phyloP scores from a whole-genome alignment of 2,113 vertebrate genomes.

The Daphoenositta chrysoptera region DNA sequence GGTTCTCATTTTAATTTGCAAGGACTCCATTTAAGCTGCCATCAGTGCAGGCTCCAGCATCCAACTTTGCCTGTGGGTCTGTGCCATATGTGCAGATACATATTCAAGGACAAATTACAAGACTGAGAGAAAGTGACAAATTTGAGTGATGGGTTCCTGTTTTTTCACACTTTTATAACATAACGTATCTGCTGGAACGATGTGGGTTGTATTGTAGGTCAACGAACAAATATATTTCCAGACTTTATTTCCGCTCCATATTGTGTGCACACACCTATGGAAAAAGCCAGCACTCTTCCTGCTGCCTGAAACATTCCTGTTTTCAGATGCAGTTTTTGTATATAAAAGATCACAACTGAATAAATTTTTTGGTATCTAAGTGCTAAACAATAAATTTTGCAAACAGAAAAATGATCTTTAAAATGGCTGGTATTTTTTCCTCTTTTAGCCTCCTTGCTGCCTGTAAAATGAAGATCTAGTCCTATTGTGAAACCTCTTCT shows the following conservation, averaged over 20 bases:
- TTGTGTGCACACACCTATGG: background rate
- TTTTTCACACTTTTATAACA: background rate
- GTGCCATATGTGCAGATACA: conserved; percentile 44
- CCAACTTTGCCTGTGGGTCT: conserved; percentile 58
- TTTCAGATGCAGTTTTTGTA: background rate
- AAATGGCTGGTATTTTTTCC: background rate
- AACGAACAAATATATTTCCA: background rate
- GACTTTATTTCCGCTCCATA: background rate
- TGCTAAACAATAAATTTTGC: background rate
- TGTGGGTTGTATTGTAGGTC: background rate
- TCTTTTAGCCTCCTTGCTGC: background rate
- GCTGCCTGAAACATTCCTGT: background rate
- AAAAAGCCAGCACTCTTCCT: background rate
- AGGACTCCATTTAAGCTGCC: conserved; percentile 12
- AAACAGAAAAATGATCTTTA: background rate
- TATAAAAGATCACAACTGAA: background rate
- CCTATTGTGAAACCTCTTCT: background rate
- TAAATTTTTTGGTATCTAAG: background rate
- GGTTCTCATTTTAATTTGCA: conserved; percentile 18
- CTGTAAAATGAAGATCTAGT: background rate
- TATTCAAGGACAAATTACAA: conserved; percentile 39
- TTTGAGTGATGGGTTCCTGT: conserved; percentile 42
- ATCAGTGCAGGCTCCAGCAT: conserved; percentile 11
- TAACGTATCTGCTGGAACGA: background rate
- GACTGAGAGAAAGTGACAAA: conserved; percentile 33